phyloP scores from a whole-genome alignment of 2,888 invertebrate genomes.

The Antheraea yamamai region DNA sequence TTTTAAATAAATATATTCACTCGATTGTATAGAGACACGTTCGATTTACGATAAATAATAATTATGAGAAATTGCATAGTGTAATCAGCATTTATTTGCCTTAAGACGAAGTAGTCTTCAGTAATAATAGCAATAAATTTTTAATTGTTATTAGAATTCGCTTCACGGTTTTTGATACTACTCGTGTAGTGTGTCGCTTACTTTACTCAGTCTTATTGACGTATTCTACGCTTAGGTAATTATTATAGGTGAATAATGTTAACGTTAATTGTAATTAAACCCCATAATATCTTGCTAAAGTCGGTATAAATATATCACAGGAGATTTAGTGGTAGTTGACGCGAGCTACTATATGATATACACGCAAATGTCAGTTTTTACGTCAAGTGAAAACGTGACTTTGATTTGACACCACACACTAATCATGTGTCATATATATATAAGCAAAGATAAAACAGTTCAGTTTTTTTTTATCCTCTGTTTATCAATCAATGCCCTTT shows the following conservation, averaged over 20 bases:
- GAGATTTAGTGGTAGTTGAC: constrained; percentile 14
- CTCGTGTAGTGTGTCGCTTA: constrained; percentile 72
- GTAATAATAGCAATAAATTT: constrained; percentile 76
- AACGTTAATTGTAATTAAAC: constrained; percentile 71
- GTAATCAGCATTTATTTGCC: constrained; percentile 71
- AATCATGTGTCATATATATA: not conserved
- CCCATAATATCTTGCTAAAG: constrained; percentile 58
- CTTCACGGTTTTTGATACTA: constrained; percentile 77
- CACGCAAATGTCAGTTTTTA: not conserved
- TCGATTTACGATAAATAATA: constrained; percentile 38
- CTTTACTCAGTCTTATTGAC: constrained; percentile 70
- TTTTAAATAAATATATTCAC: constrained; percentile 14
- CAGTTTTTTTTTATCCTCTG: no score
- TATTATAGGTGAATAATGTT: constrained; percentile 70
- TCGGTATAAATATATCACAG: constrained; percentile 35
- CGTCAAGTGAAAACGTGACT: not conserved
- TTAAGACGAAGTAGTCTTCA: constrained; percentile 68
- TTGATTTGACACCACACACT: not conserved
- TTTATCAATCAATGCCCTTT: no score
- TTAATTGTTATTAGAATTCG: constrained; percentile 66
- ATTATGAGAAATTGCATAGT: constrained; percentile 45
- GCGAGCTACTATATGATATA: constrained; percentile 9
- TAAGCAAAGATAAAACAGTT: no score
- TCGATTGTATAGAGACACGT: constrained; percentile 2
- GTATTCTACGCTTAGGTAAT: constrained; percentile 73